Conservation (phyloP, 2,113 vertebrate species). For the Ibidorhyncha struthersii region DNA sequence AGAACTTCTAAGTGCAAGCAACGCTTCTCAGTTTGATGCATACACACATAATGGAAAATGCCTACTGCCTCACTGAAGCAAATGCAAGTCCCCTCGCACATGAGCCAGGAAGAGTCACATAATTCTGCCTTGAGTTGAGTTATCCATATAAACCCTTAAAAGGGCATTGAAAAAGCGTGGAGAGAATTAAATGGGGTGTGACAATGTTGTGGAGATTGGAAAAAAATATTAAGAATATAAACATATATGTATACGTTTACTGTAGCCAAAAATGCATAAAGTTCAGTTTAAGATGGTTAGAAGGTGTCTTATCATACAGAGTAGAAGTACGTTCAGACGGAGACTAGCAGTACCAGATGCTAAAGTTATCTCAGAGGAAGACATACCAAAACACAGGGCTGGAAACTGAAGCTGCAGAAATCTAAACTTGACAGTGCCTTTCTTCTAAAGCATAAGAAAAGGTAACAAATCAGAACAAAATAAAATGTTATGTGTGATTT, state of each 20-base stretch:
- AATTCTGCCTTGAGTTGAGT: background rate
- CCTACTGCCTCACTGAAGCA: background rate
- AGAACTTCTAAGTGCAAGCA: background rate
- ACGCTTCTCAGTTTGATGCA: background rate
- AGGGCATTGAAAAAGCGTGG: background rate
- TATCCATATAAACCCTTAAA: background rate
- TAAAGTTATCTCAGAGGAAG: background rate
- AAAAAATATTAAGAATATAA: background rate
- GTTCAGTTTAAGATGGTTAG: background rate
- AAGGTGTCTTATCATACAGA: background rate
- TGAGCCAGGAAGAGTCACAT: background rate
- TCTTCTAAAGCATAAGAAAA: background rate
- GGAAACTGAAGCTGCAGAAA: background rate
- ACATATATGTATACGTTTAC: background rate
- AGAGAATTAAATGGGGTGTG: background rate
- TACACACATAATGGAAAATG: background rate
- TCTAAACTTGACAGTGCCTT: background rate
- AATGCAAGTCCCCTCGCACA: background rate
- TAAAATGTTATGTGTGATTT: background rate
- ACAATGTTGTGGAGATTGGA: background rate
- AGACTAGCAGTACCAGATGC: background rate
- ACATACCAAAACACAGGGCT: background rate
- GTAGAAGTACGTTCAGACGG: background rate
- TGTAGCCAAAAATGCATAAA: background rate
- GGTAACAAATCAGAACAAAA: background rate